These are phyloP conservation scores for Oscheius sp. DNA, from an alignment of 2,888 invertebrate genomes.

Conservation along the genomic window DNA sequence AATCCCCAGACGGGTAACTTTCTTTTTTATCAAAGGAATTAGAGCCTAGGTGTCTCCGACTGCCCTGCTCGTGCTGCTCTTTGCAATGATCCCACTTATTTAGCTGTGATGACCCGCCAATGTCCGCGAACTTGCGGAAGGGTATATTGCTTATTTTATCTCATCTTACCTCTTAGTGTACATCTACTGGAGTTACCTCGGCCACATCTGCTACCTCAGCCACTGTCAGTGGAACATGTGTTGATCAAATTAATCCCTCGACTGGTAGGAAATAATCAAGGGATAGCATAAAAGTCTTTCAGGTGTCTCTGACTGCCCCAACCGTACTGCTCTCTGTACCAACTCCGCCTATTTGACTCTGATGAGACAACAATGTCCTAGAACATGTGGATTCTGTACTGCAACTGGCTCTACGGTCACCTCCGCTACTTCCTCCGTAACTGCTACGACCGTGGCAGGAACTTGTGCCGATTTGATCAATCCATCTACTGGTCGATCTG, in stretches of 20 bases:
- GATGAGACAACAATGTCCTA: constrained; percentile 1
- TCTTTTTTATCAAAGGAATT: not conserved
- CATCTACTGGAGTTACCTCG: not conserved
- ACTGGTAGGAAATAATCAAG: no score
- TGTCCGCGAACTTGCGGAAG: not conserved
- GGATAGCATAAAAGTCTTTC: no score
- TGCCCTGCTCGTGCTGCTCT: constrained; percentile 7
- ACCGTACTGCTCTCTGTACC: not conserved
- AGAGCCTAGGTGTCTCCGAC: not conserved
- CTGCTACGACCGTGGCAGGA: not conserved
- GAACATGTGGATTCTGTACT: not conserved
- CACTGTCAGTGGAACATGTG: constrained; percentile 5
- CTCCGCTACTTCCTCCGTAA: not conserved
- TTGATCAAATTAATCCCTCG: not conserved
- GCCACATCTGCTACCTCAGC: not conserved
- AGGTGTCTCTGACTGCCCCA: constrained; percentile 17
- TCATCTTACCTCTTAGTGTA: not conserved
- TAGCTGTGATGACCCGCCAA: not conserved
- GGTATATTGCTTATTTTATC: no score
- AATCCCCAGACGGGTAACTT: not conserved
- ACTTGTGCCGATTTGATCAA: not conserved
- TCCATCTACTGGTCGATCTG: constrained; percentile 1
- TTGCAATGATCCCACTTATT: constrained; percentile 14
- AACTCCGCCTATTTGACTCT: constrained; percentile 8
- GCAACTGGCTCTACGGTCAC: not conserved